These are phyloP conservation scores for Apodemia zela DNA, from an alignment of 2,888 invertebrate species.

Conservation along the genomic window DNA sequence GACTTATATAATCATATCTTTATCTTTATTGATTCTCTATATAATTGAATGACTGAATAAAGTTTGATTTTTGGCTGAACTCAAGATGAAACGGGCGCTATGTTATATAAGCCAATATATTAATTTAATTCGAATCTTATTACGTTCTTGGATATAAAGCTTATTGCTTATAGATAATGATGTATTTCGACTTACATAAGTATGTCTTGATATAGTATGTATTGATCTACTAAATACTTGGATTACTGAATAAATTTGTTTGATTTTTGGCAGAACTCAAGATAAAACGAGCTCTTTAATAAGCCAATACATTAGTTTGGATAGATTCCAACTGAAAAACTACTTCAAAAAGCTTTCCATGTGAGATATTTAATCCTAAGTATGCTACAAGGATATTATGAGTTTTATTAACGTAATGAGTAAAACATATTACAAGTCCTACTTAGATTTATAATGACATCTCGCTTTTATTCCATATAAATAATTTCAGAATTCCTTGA, in stretches of 20 bases:
- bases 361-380: not conserved
- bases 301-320: constrained; percentile 23
- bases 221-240: not conserved
- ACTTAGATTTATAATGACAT: too few species aligned
- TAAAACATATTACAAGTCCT: too few species aligned
- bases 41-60: not conserved
- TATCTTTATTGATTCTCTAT: not conserved
- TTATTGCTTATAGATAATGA: too few species aligned
- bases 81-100: too few species aligned
- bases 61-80: not conserved
- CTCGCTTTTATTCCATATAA: too few species aligned
- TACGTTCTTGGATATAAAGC: too few species aligned
- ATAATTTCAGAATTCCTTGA: too few species aligned
- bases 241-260: constrained; percentile 3
- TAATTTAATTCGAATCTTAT: too few species aligned
- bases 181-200: not conserved
- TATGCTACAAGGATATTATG: not conserved
- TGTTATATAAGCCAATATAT: too few species aligned
- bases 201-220: too few species aligned
- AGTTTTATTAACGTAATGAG: not conserved
- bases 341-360: not conserved
- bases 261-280: not conserved
- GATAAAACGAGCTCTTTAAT: constrained; percentile 5
- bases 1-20: not conserved
- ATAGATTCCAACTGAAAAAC: constrained; percentile 21